phyloP scores from a whole-genome alignment of 2,113 vertebrate species.

The Pelvicachromis taeniatus region DNA sequence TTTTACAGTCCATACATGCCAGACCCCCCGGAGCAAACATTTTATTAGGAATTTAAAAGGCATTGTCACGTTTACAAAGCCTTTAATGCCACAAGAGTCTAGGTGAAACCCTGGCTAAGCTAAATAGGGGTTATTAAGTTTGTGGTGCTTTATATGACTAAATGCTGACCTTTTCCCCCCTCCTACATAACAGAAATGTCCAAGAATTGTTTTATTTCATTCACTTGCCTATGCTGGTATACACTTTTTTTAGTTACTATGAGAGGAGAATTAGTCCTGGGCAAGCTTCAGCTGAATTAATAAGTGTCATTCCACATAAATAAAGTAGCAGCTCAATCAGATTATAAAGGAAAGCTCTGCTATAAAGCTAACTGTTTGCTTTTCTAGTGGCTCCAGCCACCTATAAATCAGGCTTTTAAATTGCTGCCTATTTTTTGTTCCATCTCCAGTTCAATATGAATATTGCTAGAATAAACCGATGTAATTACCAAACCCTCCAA shows the following conservation, averaged over 20 bases:
- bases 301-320: background rate
- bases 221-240: background rate
- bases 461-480: background rate
- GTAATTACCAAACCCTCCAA: background rate
- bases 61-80: background rate
- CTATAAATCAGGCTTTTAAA: background rate
- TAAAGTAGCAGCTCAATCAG: background rate
- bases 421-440: background rate
- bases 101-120: background rate
- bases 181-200: background rate
- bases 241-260: background rate
- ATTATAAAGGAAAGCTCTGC: background rate
- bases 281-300: background rate
- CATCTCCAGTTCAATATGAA: background rate
- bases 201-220: background rate
- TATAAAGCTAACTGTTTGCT: background rate
- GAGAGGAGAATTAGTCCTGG: background rate
- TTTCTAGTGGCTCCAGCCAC: background rate
- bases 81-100: background rate
- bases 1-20: slow-evolving; percentile 61
- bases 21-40: slow-evolving; percentile 43
- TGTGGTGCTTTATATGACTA: background rate
- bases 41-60: slow-evolving; percentile 32
- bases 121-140: background rate
- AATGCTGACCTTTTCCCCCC: background rate